Evolutionary conservation across 2,797 vertebrate genomes (phyloP), one percentile per base, ranked within the genome.

Genomic region (Enteromius viviparus): DNA sequence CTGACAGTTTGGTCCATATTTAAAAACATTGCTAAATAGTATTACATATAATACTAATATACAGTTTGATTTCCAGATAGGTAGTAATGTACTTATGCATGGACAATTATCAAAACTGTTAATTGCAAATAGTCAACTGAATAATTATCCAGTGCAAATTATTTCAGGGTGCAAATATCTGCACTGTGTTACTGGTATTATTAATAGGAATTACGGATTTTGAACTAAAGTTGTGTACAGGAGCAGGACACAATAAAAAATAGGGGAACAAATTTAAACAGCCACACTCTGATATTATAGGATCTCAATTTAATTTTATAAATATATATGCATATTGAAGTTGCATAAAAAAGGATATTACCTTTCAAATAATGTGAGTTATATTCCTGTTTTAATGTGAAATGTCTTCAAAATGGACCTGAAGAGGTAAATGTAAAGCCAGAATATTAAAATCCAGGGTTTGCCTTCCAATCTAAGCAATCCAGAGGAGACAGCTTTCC

Each of bases 321-420:
- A n/a, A 12, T 55, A 55, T 55, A 58, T 58, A 10, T 23, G 23
- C 23, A 58, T 23, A 58, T 4, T 58, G 10, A 58, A 58, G 10
- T 23, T 66, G 9, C 17, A 68, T 45, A 45, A 68, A 68, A 55
- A 75, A 12, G 3, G 10, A 53, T 32, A n/a, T 70, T 83, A 78
- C 81, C 81, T 83, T 78, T 78, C 29, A 78, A 14, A 60, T 76
- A 45, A 77, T 32, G 40, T 64, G 68, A 49, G 60, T 55, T 76
- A 62, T 83, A 77, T 17, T 62, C 65, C 49, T 34, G 62, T 49
- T 45, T 77, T 76, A 26, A 23, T 9, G 47, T 69, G 32, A 34
- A 34, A 53, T 23, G 8, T 40, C 21, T 82, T 34, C 10, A 51
- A 55, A 37, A 47, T 34, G 65, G 15, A 68, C 8, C 6, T 6